phyloP scores from a whole-genome alignment of 2,888 invertebrate species.

The Agrochola litura region DNA sequence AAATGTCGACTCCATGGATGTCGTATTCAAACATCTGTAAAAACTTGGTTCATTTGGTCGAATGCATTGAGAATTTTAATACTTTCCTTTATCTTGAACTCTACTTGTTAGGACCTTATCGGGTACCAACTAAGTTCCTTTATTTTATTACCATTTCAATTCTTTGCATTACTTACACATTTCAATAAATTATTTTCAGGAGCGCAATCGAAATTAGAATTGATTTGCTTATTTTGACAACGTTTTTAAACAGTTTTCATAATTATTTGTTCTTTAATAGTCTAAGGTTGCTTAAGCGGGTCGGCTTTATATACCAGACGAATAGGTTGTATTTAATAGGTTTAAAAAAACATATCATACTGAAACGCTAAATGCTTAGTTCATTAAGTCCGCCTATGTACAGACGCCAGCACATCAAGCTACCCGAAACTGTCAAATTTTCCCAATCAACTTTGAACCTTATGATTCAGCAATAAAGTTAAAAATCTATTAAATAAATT shows the following conservation, averaged over 20 bases:
- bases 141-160: slow-evolving; percentile 66
- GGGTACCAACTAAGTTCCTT: slow-evolving; percentile 64
- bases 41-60: slow-evolving; percentile 89
- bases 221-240: not conserved
- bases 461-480: no score
- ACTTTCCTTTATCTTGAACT: slow-evolving; percentile 86
- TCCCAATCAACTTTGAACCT: no score
- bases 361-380: no score
- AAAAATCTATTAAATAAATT: no score
- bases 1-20: slow-evolving; percentile 70
- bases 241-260: not conserved
- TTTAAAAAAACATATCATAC: no score
- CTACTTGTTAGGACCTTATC: slow-evolving; percentile 84
- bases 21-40: slow-evolving; percentile 79
- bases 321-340: not conserved
- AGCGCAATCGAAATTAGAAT: not conserved
- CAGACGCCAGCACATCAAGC: no score
- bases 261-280: not conserved
- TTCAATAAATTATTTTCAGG: slow-evolving; percentile 44
- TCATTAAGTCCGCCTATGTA: no score
- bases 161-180: slow-evolving; percentile 49
- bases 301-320: not conserved
- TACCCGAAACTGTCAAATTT: no score
- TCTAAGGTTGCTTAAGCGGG: not conserved
- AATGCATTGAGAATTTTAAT: slow-evolving; percentile 90